phyloP scores from a whole-genome alignment of 2,888 invertebrate genomes.

The Brachyptera putata region DNA sequence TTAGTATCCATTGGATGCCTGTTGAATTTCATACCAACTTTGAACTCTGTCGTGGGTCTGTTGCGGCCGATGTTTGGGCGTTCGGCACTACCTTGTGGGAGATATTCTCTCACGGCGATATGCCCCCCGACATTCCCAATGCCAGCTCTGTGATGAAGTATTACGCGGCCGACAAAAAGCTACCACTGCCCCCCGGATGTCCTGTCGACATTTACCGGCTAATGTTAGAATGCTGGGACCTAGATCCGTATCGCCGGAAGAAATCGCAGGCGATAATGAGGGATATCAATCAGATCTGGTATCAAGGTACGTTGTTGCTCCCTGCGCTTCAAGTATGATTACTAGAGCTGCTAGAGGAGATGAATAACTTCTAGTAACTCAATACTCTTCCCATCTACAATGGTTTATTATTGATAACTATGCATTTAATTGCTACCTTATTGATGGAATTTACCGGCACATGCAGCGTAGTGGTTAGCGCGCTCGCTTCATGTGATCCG shows the following conservation, averaged over 20 bases:
- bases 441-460: too few species aligned
- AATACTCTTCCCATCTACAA: too few species aligned
- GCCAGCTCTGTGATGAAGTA: constrained; percentile 47
- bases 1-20: constrained; percentile 85
- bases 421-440: too few species aligned
- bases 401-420: too few species aligned
- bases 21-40: constrained; percentile 72
- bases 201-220: constrained; percentile 69
- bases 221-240: constrained; percentile 78
- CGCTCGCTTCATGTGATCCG: too few species aligned
- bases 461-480: too few species aligned
- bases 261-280: constrained; percentile 82
- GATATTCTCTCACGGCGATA: constrained; percentile 74
- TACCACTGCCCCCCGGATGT: constrained; percentile 64
- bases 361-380: too few species aligned
- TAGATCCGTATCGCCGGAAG: constrained; percentile 63
- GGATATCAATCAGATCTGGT: constrained; percentile 74
- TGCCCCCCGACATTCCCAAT: constrained; percentile 43
- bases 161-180: constrained; percentile 63
- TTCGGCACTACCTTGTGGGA: constrained; percentile 91
- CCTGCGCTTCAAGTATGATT: not conserved
- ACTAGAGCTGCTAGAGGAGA: too few species aligned
- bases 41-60: constrained; percentile 61
- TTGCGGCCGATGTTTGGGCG: constrained; percentile 84
- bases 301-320: constrained; percentile 60